Evolutionary conservation across 1,140 invertebrate species (phyloP), one percentile per base, ranked within the genome.

Genomic region (Brachionus manjavacas): DNA sequence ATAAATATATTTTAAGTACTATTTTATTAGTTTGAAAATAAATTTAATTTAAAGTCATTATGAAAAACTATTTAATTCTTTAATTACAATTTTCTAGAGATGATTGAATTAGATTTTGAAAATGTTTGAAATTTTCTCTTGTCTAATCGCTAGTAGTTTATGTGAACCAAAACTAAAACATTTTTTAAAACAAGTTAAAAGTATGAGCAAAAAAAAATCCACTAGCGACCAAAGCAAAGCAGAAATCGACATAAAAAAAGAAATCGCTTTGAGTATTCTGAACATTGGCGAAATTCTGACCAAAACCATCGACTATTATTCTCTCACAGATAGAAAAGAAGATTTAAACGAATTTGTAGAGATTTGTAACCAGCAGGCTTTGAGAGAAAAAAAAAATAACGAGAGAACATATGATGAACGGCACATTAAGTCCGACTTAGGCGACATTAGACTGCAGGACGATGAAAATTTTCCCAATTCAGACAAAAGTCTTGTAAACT

Each of bases 281-380:
- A 81, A 64, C 35, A 64, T 81, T 39, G 79, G 79, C 25, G 79
- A 81, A 81, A 68, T 81, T 28, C 20, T 81, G 23, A 55, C 79
- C 9, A 81, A 81, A 64, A 81, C 79, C 0, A 68, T 81, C 1
- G 79, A 81, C 28, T 81, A 64, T n/a, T 81, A 64, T 16, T 39
- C 52, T 23, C 31, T 81, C 3, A 74, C 16, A 74, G 72, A 76
- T 25, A 12, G 31, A 49, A 76, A 49, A 28, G 72, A 76, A 12
- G 20, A 76, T 46, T 23, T 76, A 14, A 23, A 76, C 25, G 41
- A 76, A 23, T 49, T 76, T 49, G 52, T 76, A 28, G 4, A 46
- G 8, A 76, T 76, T 49, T 76, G 72, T n/a, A 46, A 76, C 1
- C 7, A 76, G 12, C 72, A 76, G 11, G 11, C 72, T 2, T 7